Base-by-base conservation (phyloP, 2,888 invertebrate species). In the Drosophila diplacantha region DNA sequence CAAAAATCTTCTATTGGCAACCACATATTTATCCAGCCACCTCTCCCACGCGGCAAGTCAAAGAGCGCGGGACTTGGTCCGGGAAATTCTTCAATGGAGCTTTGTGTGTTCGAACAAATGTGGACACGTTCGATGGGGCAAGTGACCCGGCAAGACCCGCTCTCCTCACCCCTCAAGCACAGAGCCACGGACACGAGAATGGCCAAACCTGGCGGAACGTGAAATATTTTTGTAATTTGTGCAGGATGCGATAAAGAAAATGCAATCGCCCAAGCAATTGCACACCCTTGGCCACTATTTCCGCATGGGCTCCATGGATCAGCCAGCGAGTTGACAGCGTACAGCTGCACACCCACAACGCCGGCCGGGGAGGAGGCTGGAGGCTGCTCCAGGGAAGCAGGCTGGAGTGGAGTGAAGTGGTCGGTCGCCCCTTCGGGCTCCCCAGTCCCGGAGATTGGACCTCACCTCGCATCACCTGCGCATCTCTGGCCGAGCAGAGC, bases 221-320 rank as follows among this genome's bases (percentile, higher is more conserved):
- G 65, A 61, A 66, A 67, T 58, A 64, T 75, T 75, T 65, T 69
- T 73, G 75, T 73, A 73, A 78, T 75, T 78, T 74, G 79, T 78
- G 75, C 55, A 72, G 69, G 76, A 62, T 78, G 73, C 74, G 75
- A 75, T 78, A 78, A 58, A 70, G 59, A 73, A 73, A 75, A 78
- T 75, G 73, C 73, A 74, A 78, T 72, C 75, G 72, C 22, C 37
- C n/a, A 24, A 37, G 58, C 58, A 59, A 59, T 49, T 60, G 50
- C 62, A 63, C 63, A 63, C 64, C 64, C 64, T 63, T 52, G 61
- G 34, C 35, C 29, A 51, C 46, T 68, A 61, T 68, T 60, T 61
- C 47, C 59, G 60, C 46, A 37, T 47, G 61, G 51, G 46, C 52
- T 32, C 52, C 38, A 53, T 66, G 62, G 69, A 69, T 69, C 66